These are phyloP conservation scores for Scleropages formosus DNA, from an alignment of 2,797 vertebrate genomes.

Conservation along the genomic window DNA sequence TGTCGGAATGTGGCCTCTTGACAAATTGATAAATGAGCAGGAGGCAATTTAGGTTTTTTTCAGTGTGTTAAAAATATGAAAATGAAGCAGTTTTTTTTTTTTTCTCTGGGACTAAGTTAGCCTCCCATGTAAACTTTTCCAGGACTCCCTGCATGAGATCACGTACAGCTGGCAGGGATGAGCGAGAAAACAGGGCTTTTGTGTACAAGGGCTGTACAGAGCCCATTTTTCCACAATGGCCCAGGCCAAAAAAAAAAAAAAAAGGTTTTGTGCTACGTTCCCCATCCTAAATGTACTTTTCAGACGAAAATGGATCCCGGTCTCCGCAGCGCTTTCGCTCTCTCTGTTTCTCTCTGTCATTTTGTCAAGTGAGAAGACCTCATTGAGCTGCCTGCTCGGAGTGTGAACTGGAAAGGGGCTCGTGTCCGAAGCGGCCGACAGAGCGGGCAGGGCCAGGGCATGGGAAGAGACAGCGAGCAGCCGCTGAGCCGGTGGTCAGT, in stretches of 20 bases:
- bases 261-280: too few relatives aligned
- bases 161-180: background rate
- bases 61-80: background rate
- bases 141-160: background rate
- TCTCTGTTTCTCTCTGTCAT: background rate
- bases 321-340: too few relatives aligned
- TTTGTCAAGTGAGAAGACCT: background rate
- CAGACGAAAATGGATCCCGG: too few relatives aligned
- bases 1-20: background rate
- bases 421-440: background rate
- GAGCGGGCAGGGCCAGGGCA: background rate
- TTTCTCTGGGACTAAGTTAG: too few relatives aligned
- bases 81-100: too few relatives aligned
- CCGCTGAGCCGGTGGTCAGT: background rate
- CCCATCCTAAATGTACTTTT: too few relatives aligned
- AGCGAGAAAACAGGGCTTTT: background rate
- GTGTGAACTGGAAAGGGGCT: background rate
- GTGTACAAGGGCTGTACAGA: background rate
- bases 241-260: too few relatives aligned
- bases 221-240: too few relatives aligned
- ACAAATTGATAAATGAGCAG: conserved; percentile 1
- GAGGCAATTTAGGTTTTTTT: background rate
- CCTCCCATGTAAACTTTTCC: too few relatives aligned
- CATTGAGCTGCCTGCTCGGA: background rate
- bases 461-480: background rate